Percentiles rank a stretch among this genome's conserved stretches.
These are phyloP conservation scores for Galerucella pusilla DNA, from an alignment of 2,888 invertebrate species.

Conservation along the genomic window DNA sequence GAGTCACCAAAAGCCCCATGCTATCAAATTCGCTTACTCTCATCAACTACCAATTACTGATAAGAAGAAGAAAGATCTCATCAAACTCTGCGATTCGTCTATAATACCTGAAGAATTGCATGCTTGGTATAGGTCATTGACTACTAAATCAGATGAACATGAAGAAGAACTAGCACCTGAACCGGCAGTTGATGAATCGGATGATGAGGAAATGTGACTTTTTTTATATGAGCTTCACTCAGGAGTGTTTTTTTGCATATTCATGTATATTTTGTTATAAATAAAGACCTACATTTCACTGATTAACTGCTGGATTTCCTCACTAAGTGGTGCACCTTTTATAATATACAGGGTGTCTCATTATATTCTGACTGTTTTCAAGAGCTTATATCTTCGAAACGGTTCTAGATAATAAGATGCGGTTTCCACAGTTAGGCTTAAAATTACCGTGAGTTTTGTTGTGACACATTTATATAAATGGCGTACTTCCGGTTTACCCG, in stretches of 20 bases:
- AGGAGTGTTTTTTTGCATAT: neutral
- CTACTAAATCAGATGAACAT: neutral
- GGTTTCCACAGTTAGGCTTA: too few species aligned
- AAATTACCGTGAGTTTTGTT: too few species aligned
- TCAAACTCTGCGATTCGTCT: neutral
- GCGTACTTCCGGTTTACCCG: too few species aligned
- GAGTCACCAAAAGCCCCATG: neutral
- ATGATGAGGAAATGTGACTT: neutral
- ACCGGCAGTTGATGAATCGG: constrained; percentile 2
- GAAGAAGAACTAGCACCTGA: constrained; percentile 3
- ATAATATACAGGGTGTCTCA: too few species aligned
- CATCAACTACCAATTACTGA: neutral
- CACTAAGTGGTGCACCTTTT: neutral
- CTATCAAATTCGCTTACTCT: neutral
- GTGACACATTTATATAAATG: too few species aligned
- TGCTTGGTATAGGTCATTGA: neutral
- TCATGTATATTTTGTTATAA: neutral
- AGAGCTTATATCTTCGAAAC: too few species aligned
- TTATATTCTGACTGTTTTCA: too few species aligned
- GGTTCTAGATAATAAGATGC: too few species aligned
- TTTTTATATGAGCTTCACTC: neutral
- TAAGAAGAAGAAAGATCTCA: neutral
- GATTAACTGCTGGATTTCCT: neutral
- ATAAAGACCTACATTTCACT: neutral
- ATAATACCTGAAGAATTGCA: constrained; percentile 4